Conservation (phyloP, 2,113 vertebrate species). For the Leptosomus discolor region DNA sequence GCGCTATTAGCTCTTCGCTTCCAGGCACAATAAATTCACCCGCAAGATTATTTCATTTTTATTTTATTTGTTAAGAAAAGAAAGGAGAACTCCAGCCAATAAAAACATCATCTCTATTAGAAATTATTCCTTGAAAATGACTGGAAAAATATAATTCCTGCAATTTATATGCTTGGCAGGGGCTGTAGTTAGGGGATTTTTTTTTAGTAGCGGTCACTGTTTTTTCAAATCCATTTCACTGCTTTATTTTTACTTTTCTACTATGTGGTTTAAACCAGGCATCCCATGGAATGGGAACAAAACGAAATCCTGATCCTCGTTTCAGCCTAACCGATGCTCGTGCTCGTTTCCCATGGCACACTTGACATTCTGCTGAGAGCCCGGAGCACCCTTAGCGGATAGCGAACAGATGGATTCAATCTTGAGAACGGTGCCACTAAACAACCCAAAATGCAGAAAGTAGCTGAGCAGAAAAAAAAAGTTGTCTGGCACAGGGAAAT, state of each 20-base stretch:
- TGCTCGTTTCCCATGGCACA: conserved; percentile 15
- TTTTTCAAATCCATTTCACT: neutral
- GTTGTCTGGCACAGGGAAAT: neutral
- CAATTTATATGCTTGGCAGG: neutral
- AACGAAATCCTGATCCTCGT: neutral
- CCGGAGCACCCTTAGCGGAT: neutral
- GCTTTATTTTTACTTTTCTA: neutral
- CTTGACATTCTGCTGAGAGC: neutral
- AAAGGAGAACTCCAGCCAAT: neutral
- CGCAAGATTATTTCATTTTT: neutral
- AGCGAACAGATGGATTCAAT: conserved; percentile 9
- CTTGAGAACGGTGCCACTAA: neutral
- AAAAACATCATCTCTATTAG: conserved; percentile 29
- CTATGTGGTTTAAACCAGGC: neutral
- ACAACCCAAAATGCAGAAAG: neutral
- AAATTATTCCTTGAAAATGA: conserved; percentile 26
- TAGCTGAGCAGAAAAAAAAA: neutral
- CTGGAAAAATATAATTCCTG: conserved; percentile 18
- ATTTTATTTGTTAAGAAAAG: neutral
- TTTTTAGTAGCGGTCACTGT: neutral
- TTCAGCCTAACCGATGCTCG: neutral
- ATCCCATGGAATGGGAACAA: neutral
- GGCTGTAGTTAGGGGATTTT: neutral
- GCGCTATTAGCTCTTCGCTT: neutral
- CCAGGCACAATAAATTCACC: conserved; percentile 41